A percentile compares a stretch with the other conserved stretches of the same genome.
These are phyloP conservation scores for Oscheius sp. DNA, from an alignment of 2,888 invertebrate genomes.

Conservation along the genomic window DNA sequence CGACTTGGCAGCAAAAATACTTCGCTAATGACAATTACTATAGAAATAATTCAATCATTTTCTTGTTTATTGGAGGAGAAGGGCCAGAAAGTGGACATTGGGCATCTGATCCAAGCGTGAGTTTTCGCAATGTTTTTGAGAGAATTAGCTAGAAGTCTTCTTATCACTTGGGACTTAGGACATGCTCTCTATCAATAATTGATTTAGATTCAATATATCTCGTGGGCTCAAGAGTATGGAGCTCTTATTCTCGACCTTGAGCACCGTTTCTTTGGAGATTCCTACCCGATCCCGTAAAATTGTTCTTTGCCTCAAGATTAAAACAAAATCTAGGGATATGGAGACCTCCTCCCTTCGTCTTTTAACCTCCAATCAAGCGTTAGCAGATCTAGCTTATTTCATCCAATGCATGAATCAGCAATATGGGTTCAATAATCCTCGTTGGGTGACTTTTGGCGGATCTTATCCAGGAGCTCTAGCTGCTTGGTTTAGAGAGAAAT, in stretches of 20 bases:
- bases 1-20: slow-evolving; percentile 58
- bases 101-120: slow-evolving; percentile 28
- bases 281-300: slow-evolving; percentile 46
- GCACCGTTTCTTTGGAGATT: slow-evolving; percentile 55
- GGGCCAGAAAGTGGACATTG: slow-evolving; percentile 49
- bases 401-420: slow-evolving; percentile 53
- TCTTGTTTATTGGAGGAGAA: slow-evolving; percentile 62
- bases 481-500: slow-evolving; percentile 59
- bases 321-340: slow-evolving; percentile 45
- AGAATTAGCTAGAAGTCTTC: too few species aligned
- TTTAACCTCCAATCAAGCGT: slow-evolving; percentile 51
- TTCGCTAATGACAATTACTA: slow-evolving; percentile 52
- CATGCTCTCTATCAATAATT: neutral
- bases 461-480: slow-evolving; percentile 60
- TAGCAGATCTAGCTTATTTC: slow-evolving; percentile 53
- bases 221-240: slow-evolving; percentile 50
- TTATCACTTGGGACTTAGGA: too few species aligned
- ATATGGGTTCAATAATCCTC: slow-evolving; percentile 51
- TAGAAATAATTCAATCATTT: slow-evolving; percentile 47
- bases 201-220: slow-evolving; percentile 41
- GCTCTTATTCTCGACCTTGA: slow-evolving; percentile 54
- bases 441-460: slow-evolving; percentile 67
- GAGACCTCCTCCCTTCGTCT: slow-evolving; percentile 39
- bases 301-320: too few species aligned
- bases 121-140: too few species aligned